A percentile compares a stretch with the other conserved stretches of the same genome.
phyloP scores from a whole-genome alignment of 2,113 vertebrate genomes.

The Macheiramphus alcinus region DNA sequence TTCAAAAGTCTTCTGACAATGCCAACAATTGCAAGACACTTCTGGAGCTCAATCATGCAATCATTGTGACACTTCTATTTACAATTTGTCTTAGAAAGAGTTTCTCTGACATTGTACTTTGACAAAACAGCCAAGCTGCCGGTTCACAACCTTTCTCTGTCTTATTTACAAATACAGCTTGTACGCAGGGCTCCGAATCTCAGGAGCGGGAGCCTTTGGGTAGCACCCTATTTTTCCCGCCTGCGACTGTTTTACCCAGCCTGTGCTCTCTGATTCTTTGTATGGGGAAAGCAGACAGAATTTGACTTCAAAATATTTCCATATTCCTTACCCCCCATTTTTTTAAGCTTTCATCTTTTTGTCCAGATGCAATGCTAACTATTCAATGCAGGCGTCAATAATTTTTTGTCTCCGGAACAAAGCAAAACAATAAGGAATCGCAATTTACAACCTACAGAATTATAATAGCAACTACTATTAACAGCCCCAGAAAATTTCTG shows the following conservation, averaged over 20 bases:
- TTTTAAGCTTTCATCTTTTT: not conserved
- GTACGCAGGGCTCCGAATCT: constrained; percentile 38
- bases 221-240: not conserved
- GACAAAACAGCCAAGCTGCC: constrained; percentile 76
- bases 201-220: constrained; percentile 2
- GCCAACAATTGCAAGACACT: constrained; percentile 79
- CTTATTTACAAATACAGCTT: constrained; percentile 81
- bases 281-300: not conserved
- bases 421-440: constrained; percentile 9
- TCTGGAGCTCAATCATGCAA: constrained; percentile 78
- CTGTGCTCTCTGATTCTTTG: not conserved
- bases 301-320: not conserved
- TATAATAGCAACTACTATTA: not conserved
- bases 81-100: constrained; percentile 83
- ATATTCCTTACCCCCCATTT: not conserved
- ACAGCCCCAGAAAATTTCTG: constrained; percentile 23
- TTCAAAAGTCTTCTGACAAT: constrained; percentile 82
- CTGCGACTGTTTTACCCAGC: not conserved
- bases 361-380: constrained; percentile 2
- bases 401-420: constrained; percentile 42
- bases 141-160: constrained; percentile 74
- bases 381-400: not conserved
- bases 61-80: constrained; percentile 81
- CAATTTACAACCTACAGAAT: constrained; percentile 37
- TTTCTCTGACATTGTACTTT: constrained; percentile 79